Evolutionary conservation across 2,797 vertebrate genomes (phyloP).

Genomic region (Myotis pilosus): DNA sequence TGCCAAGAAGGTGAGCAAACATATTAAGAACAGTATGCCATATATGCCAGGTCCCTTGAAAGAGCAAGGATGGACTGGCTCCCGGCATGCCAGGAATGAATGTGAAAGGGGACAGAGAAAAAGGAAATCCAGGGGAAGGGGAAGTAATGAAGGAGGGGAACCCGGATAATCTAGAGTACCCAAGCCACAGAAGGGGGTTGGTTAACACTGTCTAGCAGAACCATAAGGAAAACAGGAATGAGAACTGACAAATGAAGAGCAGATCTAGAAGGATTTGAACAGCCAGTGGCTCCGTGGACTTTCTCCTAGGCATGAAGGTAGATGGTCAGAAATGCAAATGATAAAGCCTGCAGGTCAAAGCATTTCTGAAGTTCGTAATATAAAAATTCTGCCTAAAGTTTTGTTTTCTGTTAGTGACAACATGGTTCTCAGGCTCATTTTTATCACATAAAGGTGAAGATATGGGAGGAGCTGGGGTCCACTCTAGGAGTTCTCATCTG

Average conservation of each 20-base stretch:
- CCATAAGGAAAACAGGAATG: background rate
- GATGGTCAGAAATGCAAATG: slow-evolving; percentile 19
- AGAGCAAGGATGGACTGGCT: too few species aligned
- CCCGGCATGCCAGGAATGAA: background rate
- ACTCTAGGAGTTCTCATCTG: background rate
- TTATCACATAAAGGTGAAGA: background rate
- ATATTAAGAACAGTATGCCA: too few species aligned
- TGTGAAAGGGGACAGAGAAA: background rate
- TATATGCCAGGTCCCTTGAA: too few species aligned
- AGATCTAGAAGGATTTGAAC: background rate
- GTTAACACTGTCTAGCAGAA: background rate
- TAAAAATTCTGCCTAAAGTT: background rate
- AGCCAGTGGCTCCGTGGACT: background rate
- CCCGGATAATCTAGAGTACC: background rate
- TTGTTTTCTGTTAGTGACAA: slow-evolving; percentile 5
- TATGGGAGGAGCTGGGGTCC: background rate
- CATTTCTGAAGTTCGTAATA: background rate
- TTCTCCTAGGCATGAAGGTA: background rate
- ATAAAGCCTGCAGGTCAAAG: background rate
- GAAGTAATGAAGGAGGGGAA: background rate
- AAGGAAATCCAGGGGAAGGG: background rate
- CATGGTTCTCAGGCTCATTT: background rate
- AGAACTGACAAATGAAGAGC: background rate
- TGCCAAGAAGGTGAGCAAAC: too few species aligned
- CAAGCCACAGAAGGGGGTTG: background rate